Evolutionary conservation across 2,113 vertebrate species (phyloP), one percentile per base, ranked within the genome.

Genomic region (Spea bombifrons): DNA sequence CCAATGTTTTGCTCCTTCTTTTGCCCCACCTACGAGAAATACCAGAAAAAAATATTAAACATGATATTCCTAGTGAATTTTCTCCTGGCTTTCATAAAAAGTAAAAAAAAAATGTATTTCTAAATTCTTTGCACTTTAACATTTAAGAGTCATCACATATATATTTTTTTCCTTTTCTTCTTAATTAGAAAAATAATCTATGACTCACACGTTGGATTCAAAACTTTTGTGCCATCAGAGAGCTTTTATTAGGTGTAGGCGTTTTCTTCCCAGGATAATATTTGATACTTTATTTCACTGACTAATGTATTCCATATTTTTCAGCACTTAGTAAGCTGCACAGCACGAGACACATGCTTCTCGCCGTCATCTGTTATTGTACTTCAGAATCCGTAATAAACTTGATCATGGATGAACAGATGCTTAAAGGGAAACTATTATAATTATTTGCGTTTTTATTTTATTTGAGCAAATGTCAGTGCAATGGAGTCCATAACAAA

Each of bases 151-250:
- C 72, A 73, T 81, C 83, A 66, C 45, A 59, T 59, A 59, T 59
- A 59, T 83, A 84, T 80, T 80, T 76, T 7, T 49, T 69, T 48
- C 46, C 50, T 63, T 57, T 77, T 43, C 63, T 49, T 53, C 44
- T 48, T 73, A 79, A 79, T 79, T 79, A 73, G 63, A 59, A 73
- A 72, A 79, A 79, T 49, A 73, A 81, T 50, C 47, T 49, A 52
- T 86, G 84, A 84, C 66, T 88, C 67, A 83, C 48, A 71, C 16
- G 57, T 72, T 86, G 85, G 86, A 89, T 83, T 8, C 80, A 82
- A 84, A 84, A 57, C 13, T 49, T 50, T 77, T 71, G 13, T 61
- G 72, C 76, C 76, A 66, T 83, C 82, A 82, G 87, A 82, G 10
- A 83, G 78, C 85, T 80, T 86, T 84, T 86, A 80, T 76, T 86